Conservation (phyloP, 2,797 vertebrate genomes). For the Eulemur albifrons region DNA sequence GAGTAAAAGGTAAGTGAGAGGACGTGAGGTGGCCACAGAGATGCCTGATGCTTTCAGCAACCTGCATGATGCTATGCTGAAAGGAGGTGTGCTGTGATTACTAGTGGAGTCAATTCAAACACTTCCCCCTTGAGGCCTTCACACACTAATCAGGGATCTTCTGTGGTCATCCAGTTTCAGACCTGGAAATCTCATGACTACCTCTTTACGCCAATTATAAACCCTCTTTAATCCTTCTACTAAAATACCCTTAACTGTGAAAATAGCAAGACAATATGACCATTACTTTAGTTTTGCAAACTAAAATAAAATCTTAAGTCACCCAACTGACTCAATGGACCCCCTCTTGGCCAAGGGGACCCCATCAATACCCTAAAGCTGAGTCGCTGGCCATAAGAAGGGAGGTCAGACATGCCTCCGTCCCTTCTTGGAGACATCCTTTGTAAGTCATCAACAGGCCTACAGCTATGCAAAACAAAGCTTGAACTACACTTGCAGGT, state of each 20-base stretch:
- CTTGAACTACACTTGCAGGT: too few relatives aligned
- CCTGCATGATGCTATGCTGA: background rate
- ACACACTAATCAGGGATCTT: background rate
- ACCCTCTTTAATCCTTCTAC: background rate
- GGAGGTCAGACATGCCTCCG: too few relatives aligned
- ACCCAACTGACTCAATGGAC: too few relatives aligned
- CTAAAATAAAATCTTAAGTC: too few relatives aligned
- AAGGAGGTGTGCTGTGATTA: background rate
- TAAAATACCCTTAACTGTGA: background rate
- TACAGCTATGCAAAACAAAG: too few relatives aligned
- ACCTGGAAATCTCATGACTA: background rate
- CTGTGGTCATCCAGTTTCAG: background rate
- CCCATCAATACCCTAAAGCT: too few relatives aligned
- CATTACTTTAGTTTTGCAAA: background rate
- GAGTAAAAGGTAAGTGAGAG: background rate
- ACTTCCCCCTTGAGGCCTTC: background rate
- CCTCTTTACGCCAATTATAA: background rate
- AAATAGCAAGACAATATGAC: background rate
- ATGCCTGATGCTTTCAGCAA: background rate
- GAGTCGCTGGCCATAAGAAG: too few relatives aligned
- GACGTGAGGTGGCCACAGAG: background rate
- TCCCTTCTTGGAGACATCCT: too few relatives aligned
- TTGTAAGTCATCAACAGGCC: too few relatives aligned
- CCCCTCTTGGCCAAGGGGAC: too few relatives aligned
- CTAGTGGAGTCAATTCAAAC: background rate